Percentiles rank a stretch among this genome's conserved stretches.
phyloP scores from a whole-genome alignment of 2,888 invertebrate species.

The Onthophagus sagittarius region DNA sequence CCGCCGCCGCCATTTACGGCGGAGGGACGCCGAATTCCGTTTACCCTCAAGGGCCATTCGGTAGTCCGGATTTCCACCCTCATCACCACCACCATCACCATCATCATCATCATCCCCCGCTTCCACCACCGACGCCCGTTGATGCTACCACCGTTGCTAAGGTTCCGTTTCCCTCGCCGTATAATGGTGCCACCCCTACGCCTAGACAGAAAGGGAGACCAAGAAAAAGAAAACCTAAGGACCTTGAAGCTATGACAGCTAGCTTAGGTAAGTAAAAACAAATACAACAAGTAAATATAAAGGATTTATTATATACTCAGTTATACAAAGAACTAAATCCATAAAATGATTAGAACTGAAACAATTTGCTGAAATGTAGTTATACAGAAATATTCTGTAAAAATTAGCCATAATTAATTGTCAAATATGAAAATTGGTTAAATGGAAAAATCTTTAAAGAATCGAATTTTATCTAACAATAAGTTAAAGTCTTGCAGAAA shows the following conservation, averaged over 20 bases:
- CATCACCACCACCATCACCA: slow-evolving; percentile 52
- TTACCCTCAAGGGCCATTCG: slow-evolving; percentile 46
- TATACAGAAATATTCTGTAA: no score
- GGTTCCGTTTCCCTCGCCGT: slow-evolving; percentile 53
- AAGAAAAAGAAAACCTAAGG: slow-evolving; percentile 88
- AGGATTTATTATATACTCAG: no score
- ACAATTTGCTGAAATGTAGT: no score
- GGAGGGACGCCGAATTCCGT: no score
- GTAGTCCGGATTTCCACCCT: slow-evolving; percentile 52
- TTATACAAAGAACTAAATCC: no score
- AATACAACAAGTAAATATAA: no score
- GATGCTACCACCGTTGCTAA: slow-evolving; percentile 47
- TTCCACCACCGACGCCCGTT: slow-evolving; percentile 53
- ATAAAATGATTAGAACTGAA: no score
- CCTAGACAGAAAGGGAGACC: slow-evolving; percentile 91
- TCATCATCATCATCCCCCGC: slow-evolving; percentile 51
- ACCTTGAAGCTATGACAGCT: slow-evolving; percentile 80
- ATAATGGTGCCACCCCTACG: slow-evolving; percentile 59
- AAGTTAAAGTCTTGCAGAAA: background rate
- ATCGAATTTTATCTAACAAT: no score
- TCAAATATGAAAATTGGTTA: no score
- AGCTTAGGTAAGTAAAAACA: slow-evolving; percentile 75
- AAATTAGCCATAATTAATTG: no score
- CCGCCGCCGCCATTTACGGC: slow-evolving; percentile 27
- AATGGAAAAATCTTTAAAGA: no score